Evolutionary conservation across 2,113 vertebrate genomes (phyloP).

Genomic region (Bubo blakistoni): DNA sequence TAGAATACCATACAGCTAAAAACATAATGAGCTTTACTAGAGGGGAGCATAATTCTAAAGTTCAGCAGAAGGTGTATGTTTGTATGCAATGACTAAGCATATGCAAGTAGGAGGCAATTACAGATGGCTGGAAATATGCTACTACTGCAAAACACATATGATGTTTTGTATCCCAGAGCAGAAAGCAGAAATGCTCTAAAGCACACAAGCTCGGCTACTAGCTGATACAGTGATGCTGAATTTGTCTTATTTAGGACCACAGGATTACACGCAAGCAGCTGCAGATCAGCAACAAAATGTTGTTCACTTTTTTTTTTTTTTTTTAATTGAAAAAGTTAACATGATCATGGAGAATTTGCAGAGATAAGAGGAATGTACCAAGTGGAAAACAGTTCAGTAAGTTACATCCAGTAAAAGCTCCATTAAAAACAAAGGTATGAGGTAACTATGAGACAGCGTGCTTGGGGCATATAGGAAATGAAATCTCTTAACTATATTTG

Average conservation of each 20-base stretch:
- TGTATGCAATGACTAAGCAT: conserved; percentile 63
- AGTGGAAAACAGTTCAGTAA: neutral
- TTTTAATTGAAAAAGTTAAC: neutral
- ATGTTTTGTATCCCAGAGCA: conserved; percentile 53
- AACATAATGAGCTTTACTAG: conserved; percentile 42
- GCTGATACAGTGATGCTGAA: neutral
- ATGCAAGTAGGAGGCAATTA: conserved; percentile 66
- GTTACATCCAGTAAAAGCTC: neutral
- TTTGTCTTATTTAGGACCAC: neutral
- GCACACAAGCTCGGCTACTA: neutral
- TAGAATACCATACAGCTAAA: conserved; percentile 4
- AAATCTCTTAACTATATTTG: neutral
- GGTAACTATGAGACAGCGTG: neutral
- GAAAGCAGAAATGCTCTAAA: conserved; percentile 41
- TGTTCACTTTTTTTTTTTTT: neutral
- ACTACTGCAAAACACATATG: conserved; percentile 67
- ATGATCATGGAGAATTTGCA: neutral
- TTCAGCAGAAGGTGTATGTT: conserved; percentile 68
- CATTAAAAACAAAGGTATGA: neutral
- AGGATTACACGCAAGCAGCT: neutral
- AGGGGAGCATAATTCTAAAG: neutral
- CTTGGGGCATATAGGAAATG: neutral
- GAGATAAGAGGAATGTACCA: neutral
- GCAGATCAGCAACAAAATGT: neutral
- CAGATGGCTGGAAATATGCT: conserved; percentile 74